phyloP scores from a whole-genome alignment of 1,140 invertebrate genomes.

The Caerostris extrusa region DNA sequence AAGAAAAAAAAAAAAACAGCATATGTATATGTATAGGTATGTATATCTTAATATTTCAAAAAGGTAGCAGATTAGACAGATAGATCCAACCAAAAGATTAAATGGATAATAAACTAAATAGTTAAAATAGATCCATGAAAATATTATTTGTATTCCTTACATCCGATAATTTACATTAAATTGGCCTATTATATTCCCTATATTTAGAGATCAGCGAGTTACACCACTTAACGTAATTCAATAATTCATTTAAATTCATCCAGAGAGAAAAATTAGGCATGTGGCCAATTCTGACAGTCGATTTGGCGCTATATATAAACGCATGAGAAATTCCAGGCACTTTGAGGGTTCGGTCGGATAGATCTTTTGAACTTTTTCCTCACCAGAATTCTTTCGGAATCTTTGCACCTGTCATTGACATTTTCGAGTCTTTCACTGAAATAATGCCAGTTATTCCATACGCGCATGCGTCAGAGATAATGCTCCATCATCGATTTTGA shows the following conservation, averaged over 20 bases:
- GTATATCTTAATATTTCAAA: too few species aligned
- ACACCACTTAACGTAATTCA: not conserved
- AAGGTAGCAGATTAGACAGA: too few species aligned
- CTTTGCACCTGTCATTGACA: conserved; percentile 61
- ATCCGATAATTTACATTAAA: too few species aligned
- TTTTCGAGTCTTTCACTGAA: conserved; percentile 61
- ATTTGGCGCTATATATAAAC: conserved; percentile 37
- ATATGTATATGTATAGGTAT: too few species aligned
- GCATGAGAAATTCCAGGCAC: not conserved
- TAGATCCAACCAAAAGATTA: too few species aligned
- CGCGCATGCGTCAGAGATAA: conserved; percentile 48
- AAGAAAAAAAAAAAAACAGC: too few species aligned
- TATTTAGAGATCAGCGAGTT: not conserved
- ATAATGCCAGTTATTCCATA: not conserved
- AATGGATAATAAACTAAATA: too few species aligned
- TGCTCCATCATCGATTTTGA: conserved; percentile 62
- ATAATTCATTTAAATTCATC: not conserved
- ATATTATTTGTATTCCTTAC: too few species aligned
- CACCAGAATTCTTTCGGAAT: conserved; percentile 43
- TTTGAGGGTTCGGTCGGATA: not conserved
- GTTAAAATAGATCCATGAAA: too few species aligned
- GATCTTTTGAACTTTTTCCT: conserved; percentile 47
- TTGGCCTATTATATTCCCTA: too few species aligned
- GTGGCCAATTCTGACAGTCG: conserved; percentile 2
- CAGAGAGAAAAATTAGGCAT: not conserved